Percentiles rank a stretch among this genome's conserved stretches.
These are phyloP conservation scores for Lithodes maja DNA, from an alignment of 2,888 invertebrate species.

Conservation along the genomic window DNA sequence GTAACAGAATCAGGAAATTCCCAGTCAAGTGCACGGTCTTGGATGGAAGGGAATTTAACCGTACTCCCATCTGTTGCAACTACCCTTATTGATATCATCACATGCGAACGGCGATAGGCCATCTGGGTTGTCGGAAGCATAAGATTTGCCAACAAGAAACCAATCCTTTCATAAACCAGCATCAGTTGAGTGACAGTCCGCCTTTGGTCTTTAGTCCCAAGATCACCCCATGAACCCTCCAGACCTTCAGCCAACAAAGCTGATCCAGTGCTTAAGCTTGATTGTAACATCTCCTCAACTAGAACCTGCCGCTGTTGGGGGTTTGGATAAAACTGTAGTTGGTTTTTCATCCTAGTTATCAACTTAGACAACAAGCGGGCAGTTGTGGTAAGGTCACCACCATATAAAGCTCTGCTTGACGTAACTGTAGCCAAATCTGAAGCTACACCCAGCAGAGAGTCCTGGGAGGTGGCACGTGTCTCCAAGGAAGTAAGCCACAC, in stretches of 20 bases:
- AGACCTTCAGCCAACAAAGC: constrained; percentile 67
- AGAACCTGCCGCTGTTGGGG: constrained; percentile 86
- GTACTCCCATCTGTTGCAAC: constrained; percentile 63
- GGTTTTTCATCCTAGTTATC: constrained; percentile 88
- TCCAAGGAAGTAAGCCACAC: constrained; percentile 91
- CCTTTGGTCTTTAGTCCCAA: constrained; percentile 59
- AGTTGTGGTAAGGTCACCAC: constrained; percentile 93
- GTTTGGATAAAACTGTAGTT: constrained; percentile 86
- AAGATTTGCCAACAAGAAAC: constrained; percentile 89
- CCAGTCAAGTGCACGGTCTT: constrained; percentile 66
- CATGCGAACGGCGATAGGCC: constrained; percentile 63
- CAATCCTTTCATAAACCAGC: constrained; percentile 86
- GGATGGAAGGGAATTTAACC: constrained; percentile 60
- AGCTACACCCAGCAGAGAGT: constrained; percentile 85
- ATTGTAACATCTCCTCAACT: constrained; percentile 82
- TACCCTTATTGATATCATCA: constrained; percentile 60
- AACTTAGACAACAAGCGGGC: constrained; percentile 91
- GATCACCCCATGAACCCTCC: constrained; percentile 68
- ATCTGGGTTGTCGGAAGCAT: constrained; percentile 80
- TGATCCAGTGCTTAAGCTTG: constrained; percentile 75
- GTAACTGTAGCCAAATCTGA: constrained; percentile 75
- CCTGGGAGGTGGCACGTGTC: constrained; percentile 71
- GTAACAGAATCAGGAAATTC: constrained; percentile 82
- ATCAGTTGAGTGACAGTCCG: constrained; percentile 84
- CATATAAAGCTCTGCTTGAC: constrained; percentile 83